Evolutionary conservation across 2,888 invertebrate genomes (phyloP).

Genomic region (Sialis lutaria): DNA sequence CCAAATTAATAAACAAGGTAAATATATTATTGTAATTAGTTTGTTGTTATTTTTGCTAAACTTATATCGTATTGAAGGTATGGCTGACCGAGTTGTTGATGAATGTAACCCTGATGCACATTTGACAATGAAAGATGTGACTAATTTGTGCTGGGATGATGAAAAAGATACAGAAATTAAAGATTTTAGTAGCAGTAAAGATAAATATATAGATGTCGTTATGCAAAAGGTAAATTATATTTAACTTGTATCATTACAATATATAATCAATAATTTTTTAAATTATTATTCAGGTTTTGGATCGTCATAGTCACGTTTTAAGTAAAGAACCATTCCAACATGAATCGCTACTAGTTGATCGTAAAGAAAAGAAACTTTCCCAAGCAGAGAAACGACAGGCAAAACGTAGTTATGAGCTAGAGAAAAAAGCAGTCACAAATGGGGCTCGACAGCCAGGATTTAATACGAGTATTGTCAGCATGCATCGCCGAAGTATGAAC

Average conservation of each 20-base stretch:
- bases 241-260: background rate
- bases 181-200: conserved; percentile 52
- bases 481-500: conserved; percentile 9
- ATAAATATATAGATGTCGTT: conserved; percentile 65
- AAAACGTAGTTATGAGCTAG: conserved; percentile 82
- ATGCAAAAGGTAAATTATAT: conserved; percentile 41
- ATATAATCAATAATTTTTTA: background rate
- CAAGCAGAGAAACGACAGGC: conserved; percentile 86
- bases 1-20: conserved; percentile 95
- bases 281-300: conserved; percentile 26
- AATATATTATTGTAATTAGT: conserved; percentile 55
- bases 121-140: conserved; percentile 74
- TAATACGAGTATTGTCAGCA: conserved; percentile 1
- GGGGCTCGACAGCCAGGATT: conserved; percentile 24
- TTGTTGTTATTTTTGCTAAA: background rate
- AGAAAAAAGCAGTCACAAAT: conserved; percentile 68
- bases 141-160: conserved; percentile 78
- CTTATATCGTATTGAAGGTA: conserved; percentile 23
- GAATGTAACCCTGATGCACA: conserved; percentile 95
- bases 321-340: conserved; percentile 87
- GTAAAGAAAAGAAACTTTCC: conserved; percentile 87
- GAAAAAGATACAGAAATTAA: conserved; percentile 65
- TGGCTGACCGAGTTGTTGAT: conserved; percentile 96
- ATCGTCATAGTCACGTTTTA: conserved; percentile 40
- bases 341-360: conserved; percentile 83